Base-by-base conservation (phyloP, 2,113 vertebrate species). In the Elephas maximus region DNA sequence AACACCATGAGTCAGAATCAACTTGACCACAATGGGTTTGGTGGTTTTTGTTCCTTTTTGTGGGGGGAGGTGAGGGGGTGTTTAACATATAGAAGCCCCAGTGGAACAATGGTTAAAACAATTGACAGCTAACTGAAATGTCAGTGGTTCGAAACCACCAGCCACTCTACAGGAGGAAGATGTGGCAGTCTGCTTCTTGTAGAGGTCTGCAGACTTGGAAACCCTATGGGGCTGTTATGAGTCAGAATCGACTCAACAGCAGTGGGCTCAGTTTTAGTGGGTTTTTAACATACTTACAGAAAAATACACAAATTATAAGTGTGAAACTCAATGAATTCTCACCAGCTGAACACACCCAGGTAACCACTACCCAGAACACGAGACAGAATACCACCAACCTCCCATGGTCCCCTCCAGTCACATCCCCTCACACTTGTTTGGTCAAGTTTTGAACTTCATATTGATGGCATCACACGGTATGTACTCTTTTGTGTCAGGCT, bases 321-420 rank as follows among this genome's bases (percentile, higher is more conserved):
- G 24, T 15, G 65, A 26, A 41, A 86, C 51, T 78, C 63, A 21
- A 23, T 62, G 63, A 84, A 33, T 78, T 91, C 41, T n/a, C 51
- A 78, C 77, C 85, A 41, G 62, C 17, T 30, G 57, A 80, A 73
- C 24, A 23, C 30, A 53, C 60, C 12, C 30, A 87, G 62, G 67
- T 65, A 69, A 95, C 41, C 33, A 41, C 37, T 37, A 18, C 8
- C 5, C 37, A 82, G 65, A 74, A 63, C 4, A 69, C 73, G 91
- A 84, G 87, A 24, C 8, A 45, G 21, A 78, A 28, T 30, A 8
- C 3, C 33, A 45, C 77, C 37, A 3, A 15, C 30, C 71, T 26
- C n/a, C 20, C 11, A 0, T 3, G 21, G 26, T n/a, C 30, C 44
- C 2, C 17, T 5, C 6, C 2, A 3, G 37, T n/a, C 30, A 65